These are phyloP conservation scores for Standfussiana lucernea DNA, from an alignment of 2,888 invertebrate genomes.

Conservation along the genomic window DNA sequence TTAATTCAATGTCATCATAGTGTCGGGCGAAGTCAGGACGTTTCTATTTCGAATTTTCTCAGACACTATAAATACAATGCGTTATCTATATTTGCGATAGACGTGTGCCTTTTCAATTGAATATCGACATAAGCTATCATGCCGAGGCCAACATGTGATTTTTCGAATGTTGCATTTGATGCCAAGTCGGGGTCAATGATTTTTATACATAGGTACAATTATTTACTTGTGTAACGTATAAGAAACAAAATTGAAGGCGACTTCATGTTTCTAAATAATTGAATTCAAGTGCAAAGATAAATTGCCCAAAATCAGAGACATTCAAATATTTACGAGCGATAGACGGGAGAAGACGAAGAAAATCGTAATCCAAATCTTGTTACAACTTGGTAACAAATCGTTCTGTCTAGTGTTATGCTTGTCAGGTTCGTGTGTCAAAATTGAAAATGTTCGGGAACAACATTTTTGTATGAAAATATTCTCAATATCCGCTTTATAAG, in stretches of 20 bases:
- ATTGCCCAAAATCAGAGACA: conserved; percentile 6
- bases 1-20: conserved; percentile 80
- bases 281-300: conserved; percentile 1
- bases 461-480: no score
- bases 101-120: conserved; percentile 29
- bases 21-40: conserved; percentile 67
- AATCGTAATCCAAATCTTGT: no score
- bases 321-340: no score
- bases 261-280: not conserved
- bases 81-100: conserved; percentile 46
- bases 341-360: no score
- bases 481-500: no score
- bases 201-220: conserved; percentile 20
- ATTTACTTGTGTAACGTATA: conserved; percentile 6
- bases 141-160: not conserved
- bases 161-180: conserved; percentile 19
- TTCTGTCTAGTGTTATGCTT: no score
- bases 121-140: not conserved
- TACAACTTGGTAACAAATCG: no score
- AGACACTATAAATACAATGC: conserved; percentile 41
- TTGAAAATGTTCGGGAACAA: no score
- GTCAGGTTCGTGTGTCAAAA: no score
- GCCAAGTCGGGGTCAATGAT: conserved; percentile 47
- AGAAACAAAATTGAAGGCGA: not conserved
- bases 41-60: conserved; percentile 64